phyloP scores from a whole-genome alignment of 2,113 vertebrate genomes.

The Oncorhynchus kisutch region DNA sequence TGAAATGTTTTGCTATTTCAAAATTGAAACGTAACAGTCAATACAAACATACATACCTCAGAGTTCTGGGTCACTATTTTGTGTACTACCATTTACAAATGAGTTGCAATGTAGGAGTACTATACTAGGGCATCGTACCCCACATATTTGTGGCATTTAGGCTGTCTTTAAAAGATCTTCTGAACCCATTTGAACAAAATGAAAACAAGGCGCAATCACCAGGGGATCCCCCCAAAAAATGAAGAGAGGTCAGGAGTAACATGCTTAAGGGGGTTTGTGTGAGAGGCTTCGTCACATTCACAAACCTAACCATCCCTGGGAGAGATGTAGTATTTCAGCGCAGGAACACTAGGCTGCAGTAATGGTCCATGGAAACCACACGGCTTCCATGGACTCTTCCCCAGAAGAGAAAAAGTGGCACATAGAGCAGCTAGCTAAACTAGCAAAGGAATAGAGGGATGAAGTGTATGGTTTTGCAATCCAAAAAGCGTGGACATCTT shows the following conservation, averaged over 20 bases:
- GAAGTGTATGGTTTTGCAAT: no score
- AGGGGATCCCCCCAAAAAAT: slow-evolving; percentile 9
- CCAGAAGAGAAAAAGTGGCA: no score
- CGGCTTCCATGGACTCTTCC: no score
- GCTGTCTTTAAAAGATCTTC: background rate
- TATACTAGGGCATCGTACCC: background rate
- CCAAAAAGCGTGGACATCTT: no score
- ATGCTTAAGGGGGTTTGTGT: background rate
- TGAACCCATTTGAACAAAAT: background rate
- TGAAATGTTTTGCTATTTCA: background rate
- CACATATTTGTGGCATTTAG: background rate
- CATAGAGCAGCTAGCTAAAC: no score
- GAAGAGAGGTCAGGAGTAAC: slow-evolving; percentile 12
- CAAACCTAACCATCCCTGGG: background rate
- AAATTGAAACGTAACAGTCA: background rate
- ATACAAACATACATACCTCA: background rate
- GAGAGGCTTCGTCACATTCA: background rate
- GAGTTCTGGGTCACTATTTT: no score
- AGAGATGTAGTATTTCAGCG: background rate
- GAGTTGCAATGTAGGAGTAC: background rate
- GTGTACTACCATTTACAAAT: background rate
- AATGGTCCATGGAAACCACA: background rate
- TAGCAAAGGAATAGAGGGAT: no score
- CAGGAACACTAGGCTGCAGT: slow-evolving; percentile 6
- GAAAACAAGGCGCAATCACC: background rate